Percentiles rank a stretch among this genome's conserved stretches.
Conservation (phyloP, 2,797 vertebrate species). For the Poecilia gillii region DNA sequence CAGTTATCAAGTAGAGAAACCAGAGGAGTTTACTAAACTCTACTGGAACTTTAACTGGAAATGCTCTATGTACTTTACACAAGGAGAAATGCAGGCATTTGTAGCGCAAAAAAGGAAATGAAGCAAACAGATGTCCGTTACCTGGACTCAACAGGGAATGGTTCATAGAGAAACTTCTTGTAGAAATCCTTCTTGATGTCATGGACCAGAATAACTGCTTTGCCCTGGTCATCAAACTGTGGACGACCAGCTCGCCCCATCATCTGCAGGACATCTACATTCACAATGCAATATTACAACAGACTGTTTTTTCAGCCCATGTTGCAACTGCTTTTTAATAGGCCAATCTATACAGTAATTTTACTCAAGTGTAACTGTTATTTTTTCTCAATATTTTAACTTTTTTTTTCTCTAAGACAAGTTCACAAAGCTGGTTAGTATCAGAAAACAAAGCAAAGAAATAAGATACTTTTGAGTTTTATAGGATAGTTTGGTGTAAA, state of each 20-base stretch:
- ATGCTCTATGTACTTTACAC: not conserved
- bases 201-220: conserved; percentile 97
- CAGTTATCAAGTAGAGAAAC: not conserved
- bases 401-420: not conserved
- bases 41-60: not conserved
- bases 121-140: conserved; percentile 19
- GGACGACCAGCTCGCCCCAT: conserved; percentile 98
- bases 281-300: not conserved
- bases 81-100: not conserved
- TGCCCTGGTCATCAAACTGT: conserved; percentile 98
- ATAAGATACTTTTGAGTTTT: not conserved
- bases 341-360: not conserved
- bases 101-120: not conserved
- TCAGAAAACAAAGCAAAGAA: not conserved
- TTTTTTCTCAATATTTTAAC: not conserved
- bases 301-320: not conserved
- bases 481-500: not conserved
- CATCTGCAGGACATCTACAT: conserved; percentile 97
- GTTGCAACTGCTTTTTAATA: not conserved
- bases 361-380: not conserved
- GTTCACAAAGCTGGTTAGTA: not conserved
- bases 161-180: conserved; percentile 99
- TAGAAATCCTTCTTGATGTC: conserved; percentile 99
- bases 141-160: conserved; percentile 99
- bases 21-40: not conserved